These are phyloP conservation scores for Eudasyphora cyanicolor DNA, from an alignment of 2,888 invertebrate genomes.

Conservation along the genomic window DNA sequence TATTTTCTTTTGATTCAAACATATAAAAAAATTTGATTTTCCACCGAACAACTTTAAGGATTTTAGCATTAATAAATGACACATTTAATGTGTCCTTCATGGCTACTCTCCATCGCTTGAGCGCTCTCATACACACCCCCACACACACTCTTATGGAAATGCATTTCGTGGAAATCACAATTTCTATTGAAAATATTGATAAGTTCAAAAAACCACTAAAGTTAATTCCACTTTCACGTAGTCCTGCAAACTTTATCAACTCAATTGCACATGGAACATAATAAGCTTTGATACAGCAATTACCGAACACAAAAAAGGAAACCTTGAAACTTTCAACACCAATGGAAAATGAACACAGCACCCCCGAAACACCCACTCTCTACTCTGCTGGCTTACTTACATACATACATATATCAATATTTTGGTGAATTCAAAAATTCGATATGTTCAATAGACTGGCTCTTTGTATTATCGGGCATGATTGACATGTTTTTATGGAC, in stretches of 20 bases:
- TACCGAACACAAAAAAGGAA: conserved; percentile 42
- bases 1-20: too few relatives aligned
- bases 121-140: background rate
- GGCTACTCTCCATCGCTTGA: background rate
- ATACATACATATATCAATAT: conserved; percentile 20
- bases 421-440: background rate
- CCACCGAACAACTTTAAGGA: background rate
- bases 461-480: too few relatives aligned
- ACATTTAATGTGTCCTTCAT: conserved; percentile 10
- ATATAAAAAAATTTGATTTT: too few relatives aligned
- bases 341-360: conserved; percentile 36
- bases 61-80: background rate
- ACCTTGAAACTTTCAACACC: conserved; percentile 69
- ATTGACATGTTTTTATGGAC: too few relatives aligned
- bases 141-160: background rate
- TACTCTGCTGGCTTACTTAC: too few relatives aligned
- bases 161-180: background rate
- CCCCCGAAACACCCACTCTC: background rate
- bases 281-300: conserved; percentile 53
- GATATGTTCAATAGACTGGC: background rate
- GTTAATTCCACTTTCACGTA: conserved; percentile 61
- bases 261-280: conserved; percentile 30
- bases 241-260: conserved; percentile 43
- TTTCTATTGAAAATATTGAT: conserved; percentile 46
- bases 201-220: conserved; percentile 60